Evolutionary conservation across 2,797 vertebrate genomes (phyloP), one percentile per base, ranked within the genome.

Genomic region (Lerista edwardsae): DNA sequence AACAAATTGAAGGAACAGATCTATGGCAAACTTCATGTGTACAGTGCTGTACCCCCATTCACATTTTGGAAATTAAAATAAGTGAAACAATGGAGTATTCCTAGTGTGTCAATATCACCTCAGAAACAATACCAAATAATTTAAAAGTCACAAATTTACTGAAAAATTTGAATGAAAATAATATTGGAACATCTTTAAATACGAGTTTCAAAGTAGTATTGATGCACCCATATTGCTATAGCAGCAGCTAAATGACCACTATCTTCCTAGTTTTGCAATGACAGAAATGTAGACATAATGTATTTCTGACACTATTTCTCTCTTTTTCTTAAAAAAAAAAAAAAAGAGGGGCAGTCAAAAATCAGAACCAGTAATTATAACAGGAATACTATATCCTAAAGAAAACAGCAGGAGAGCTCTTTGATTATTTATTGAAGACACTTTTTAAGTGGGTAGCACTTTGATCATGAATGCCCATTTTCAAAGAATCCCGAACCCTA

Each of bases 361-460:
- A 75, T 85, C 51, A 78, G 86, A 90, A 91, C 0, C 23, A 87
- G 23, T 55, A 91, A 83, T 81, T 59, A 61, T 84, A 77, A 86
- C 85, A 39, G 29, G 6, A 86, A 25, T 7, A 79, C 3, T 80
- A 79, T 79, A 87, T 85, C 27, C n/a, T 88, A 83, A 90, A 92
- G 57, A 87, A 92, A 95, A 88, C 21, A 91, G 25, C 74, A 88
- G 74, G 39, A 31, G 88, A 90, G 12, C 21, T 88, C 77, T 95
- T 95, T 93, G 80, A 93, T 93, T 91, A 92, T 87, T 93, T 94
- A 92, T 91, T 94, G 87, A 95, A 94, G 85, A 88, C 23, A 83
- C 15, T 91, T 94, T 93, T 91, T 91, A 90, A 94, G 6, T 84
- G 4, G 15, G 27, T 84, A 59, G 14, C 23, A 67, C 81, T 94